Evolutionary conservation across 2,888 invertebrate species (phyloP), one percentile per base, ranked within the genome.

Genomic region (Conops quadrifasciatus): DNA sequence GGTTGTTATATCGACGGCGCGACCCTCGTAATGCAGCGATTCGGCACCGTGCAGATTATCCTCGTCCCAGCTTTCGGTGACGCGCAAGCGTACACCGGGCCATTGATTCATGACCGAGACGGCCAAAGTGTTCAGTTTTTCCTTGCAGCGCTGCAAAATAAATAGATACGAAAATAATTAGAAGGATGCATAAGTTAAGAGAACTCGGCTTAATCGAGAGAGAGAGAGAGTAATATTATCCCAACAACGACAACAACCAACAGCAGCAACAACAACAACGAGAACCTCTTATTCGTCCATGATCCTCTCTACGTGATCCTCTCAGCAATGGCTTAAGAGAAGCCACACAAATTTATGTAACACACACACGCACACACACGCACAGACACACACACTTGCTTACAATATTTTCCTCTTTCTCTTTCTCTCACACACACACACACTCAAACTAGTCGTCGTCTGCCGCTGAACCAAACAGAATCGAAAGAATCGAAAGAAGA

Each of bases 51-150:
- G 86, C 71, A 91, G 88, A 84, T 94, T 93, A 81, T 93, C 93
- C 84, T 97, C 97, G 83, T 96, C 96, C 97, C 97, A 98, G 70
- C 95, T 96, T 86, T 98, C 97, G 76, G 94, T 96, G 75, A 98
- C 97, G 71, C 96, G 89, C 79, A 98, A 89, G 79, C 91, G 90
- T 74, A 97, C 93, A n/a, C 96, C 95, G 0, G 97, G 97, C 97
- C 98, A 98, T 86, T 95, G 95, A 88, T 97, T 97, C 95, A 97
- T 96, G 86, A 98, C 97, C 80, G 95, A 94, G 83, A 97, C 94
- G 71, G 97, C 96, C 82, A 98, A 88, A 72, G 94, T 94, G 87
- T 97, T 95, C 80, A 98, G 88, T 87, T 95, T 96, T 87, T 97
- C 97, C 86, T 95, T 96, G 88, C 97, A 96, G 85, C 97, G 91